These are phyloP conservation scores for Pocillopora verrucosa DNA, from an alignment of 64 coral and sea anemone species.

Conservation along the genomic window DNA sequence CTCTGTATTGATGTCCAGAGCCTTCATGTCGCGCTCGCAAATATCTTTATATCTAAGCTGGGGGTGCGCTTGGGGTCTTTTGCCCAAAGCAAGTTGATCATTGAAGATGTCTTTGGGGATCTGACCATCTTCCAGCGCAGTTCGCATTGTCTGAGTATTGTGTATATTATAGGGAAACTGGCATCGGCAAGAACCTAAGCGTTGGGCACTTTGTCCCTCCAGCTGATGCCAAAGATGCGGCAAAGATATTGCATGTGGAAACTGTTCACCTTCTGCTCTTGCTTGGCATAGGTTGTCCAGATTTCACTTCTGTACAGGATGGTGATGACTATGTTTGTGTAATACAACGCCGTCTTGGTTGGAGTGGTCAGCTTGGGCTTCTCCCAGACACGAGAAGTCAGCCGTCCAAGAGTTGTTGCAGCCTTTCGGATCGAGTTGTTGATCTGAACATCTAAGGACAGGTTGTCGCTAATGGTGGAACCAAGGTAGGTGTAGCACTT, in stretches of 20 bases:
- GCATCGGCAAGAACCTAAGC: neutral
- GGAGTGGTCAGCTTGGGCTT: no score
- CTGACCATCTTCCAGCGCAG: neutral
- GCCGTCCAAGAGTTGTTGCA: no score
- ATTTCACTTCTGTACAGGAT: no score
- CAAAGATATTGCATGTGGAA: no score
- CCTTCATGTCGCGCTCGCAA: constrained; percentile 8
- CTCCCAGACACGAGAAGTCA: no score
- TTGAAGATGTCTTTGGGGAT: neutral
- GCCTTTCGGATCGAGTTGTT: no score
- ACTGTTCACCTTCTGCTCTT: no score
- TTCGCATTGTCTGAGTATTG: no score
- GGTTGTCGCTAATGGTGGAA: constrained; percentile 15
- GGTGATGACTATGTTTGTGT: no score
- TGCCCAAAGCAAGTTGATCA: neutral
- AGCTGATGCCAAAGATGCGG: no score
- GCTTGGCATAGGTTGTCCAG: neutral
- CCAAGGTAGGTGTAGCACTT: neutral
- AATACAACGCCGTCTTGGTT: no score
- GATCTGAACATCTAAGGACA: constrained; percentile 9
- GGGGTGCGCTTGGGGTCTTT: neutral
- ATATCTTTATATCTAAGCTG: neutral
- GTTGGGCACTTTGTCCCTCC: constrained; percentile 13
- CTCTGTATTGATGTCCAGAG: neutral
- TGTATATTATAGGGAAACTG: neutral